Evolutionary conservation across 2,797 vertebrate species (phyloP).

Genomic region (Pseudocheirus occidentalis): DNA sequence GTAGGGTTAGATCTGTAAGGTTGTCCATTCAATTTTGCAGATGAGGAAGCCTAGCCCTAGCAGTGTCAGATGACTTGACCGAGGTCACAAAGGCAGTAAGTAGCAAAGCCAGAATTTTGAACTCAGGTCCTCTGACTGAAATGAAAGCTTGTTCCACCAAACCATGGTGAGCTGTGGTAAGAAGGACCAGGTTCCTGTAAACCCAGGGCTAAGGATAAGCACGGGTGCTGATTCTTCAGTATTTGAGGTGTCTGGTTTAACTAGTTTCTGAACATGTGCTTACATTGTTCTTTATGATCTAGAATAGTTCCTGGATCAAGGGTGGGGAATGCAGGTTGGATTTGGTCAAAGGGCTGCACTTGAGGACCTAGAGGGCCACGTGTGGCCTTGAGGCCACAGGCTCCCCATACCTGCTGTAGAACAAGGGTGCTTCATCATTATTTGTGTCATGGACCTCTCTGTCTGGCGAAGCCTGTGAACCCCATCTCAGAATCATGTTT

Average conservation of each 20-base stretch:
- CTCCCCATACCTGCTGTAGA: too few relatives aligned
- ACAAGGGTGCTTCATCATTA: not conserved
- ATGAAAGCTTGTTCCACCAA: too few relatives aligned
- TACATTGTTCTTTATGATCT: not conserved
- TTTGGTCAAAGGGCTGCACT: too few relatives aligned
- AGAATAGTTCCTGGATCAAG: not conserved
- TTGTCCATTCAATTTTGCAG: not conserved
- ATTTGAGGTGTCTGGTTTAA: not conserved
- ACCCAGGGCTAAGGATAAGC: not conserved
- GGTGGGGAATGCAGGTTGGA: too few relatives aligned
- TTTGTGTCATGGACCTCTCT: not conserved
- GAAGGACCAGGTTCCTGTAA: not conserved
- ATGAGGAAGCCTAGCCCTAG: not conserved
- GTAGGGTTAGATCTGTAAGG: not conserved
- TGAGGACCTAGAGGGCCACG: too few relatives aligned
- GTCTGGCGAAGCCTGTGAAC: not conserved
- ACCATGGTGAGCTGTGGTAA: not conserved
- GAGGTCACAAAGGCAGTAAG: not conserved
- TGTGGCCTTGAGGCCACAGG: too few relatives aligned
- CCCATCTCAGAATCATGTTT: not conserved
- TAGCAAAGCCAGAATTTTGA: not conserved
- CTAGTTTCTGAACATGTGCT: constrained; percentile 10
- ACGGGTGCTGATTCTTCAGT: not conserved
- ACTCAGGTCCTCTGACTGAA: not conserved
- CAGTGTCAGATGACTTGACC: not conserved